phyloP scores from a whole-genome alignment of 2,888 invertebrate genomes.

The Thecophora atra region DNA sequence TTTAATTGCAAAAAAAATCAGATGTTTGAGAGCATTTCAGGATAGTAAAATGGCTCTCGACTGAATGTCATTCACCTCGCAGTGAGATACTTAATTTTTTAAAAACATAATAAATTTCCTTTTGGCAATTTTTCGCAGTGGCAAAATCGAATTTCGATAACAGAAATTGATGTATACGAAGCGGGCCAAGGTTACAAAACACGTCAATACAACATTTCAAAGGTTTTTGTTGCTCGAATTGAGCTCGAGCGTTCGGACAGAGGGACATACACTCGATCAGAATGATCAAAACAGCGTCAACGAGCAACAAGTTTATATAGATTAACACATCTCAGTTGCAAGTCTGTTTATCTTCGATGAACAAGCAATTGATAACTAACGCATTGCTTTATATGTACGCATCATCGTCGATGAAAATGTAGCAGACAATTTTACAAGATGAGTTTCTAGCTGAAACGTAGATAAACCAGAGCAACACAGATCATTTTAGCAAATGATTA shows the following conservation, averaged over 20 bases:
- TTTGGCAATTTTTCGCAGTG: conserved; percentile 24
- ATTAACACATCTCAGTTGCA: too few relatives aligned
- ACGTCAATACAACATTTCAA: conserved; percentile 54
- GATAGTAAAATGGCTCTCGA: neutral
- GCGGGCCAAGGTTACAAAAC: conserved; percentile 64
- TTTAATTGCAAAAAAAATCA: too few relatives aligned
- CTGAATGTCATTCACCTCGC: conserved; percentile 6
- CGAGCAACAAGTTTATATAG: neutral
- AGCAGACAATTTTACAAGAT: neutral
- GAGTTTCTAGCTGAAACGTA: neutral
- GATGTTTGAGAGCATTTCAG: too few relatives aligned
- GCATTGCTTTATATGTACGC: neutral
- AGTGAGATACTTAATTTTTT: neutral
- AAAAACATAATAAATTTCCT: neutral
- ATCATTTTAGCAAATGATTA: too few relatives aligned
- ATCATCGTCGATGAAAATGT: neutral
- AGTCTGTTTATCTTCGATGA: too few relatives aligned
- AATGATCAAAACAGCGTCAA: conserved; percentile 4
- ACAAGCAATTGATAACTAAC: too few relatives aligned
- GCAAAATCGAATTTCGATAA: conserved; percentile 9
- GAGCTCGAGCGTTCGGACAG: neutral
- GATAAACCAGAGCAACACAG: too few relatives aligned
- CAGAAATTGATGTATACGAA: conserved; percentile 40
- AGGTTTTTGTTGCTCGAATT: neutral
- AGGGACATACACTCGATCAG: neutral